Base-by-base conservation (phyloP, 1,140 invertebrate species). In the Bombus cullumanus region DNA sequence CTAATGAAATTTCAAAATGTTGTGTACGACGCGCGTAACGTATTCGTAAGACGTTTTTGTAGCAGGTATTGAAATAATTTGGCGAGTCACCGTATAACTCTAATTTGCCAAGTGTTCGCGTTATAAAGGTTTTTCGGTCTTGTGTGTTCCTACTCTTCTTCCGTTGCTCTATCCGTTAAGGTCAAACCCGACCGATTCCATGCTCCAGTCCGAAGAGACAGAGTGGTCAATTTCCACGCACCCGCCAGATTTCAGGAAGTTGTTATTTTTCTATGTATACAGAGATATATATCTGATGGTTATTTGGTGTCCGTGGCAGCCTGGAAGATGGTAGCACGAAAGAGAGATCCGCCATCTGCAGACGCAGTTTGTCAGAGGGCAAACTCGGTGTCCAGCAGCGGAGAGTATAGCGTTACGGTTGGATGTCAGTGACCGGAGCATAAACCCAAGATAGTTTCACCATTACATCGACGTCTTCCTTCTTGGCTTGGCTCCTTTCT, bases 351-450 rank as follows among this genome's bases (percentile, higher is more conserved):
- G 68, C 68, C 10, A 62, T 71, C 64, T 31, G 53, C 76, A 39
- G 68, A 85, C 39, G 68, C 53, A 66, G 57, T 3, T 69, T 85
- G 85, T 83, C 89, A 92, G 91, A 92, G 92, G 92, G 91, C 91
- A 91, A 91, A 87, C 86, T 87, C 83, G 90, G 88, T 91, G 89
- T 89, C 88, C 90, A 86, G 86, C 73, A 90, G 88, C 86, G 79
- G 85, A 86, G 84, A 85, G 80, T 85, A 87, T 83, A 81, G 83
- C 86, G 86, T 90, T 88, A 92, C 91, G 83, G 86, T 83, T 88
- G 89, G 93, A 93, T 92, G 93, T 93, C 93, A 93, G 93, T 93
- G 93, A 93, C 93, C 93, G 93, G 91, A 94, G 92, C 92, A 92
- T 94, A 92, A 94, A 93, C 93, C 92, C 91, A 90, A 91, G 93